Base-by-base conservation (phyloP, 2,888 invertebrate genomes). In the Resseliella maxima region DNA sequence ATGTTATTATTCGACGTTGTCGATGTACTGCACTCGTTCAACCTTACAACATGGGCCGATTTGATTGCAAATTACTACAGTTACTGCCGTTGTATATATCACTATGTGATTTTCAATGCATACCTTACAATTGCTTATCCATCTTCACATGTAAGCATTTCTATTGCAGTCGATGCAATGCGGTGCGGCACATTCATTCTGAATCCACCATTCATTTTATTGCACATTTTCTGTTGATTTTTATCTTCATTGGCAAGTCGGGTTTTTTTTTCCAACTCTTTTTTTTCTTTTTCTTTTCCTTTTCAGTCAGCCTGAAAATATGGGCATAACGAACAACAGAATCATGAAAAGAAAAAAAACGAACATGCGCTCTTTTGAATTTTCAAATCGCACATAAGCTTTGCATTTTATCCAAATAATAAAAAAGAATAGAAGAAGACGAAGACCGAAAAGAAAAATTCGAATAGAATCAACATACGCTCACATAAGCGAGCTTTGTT, bases 321-420 rank as follows among this genome's bases (percentile, higher is more conserved):
- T 72, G 31, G 72, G n/a, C n/a, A n/a, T 35, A 72, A 72, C 72
- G 35, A 10, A 31, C n/a, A n/a, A 31, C 72, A 31, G 72, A 31
- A 12, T 31, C 72, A n/a, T 18, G 50, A 50, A 18, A 50, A 41
- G n/a, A 41, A 41, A 59, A 72, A 72, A 72, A 31, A 72, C 15
- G 72, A 31, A 72, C 72, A 72, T 72, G 31, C 72, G 72, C 72
- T 72, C 72, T 72, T 72, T 72, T 72, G 72, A 72, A 72, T 72
- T 72, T 72, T 72, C 15, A 72, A 72, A 72, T 27, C 31, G 72
- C 27, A 59, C 59, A 59, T 72, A 72, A 72, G 72, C 72, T 72
- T 31, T 15, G 72, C 31, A 15, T 72, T 72, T 72, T 72, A 72
- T 72, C 31, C 72, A 18, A 72, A 31, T 31, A 31, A 59, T n/a